Evolutionary conservation across 2,888 invertebrate species (phyloP).

Genomic region (Trichopoda pennipes): DNA sequence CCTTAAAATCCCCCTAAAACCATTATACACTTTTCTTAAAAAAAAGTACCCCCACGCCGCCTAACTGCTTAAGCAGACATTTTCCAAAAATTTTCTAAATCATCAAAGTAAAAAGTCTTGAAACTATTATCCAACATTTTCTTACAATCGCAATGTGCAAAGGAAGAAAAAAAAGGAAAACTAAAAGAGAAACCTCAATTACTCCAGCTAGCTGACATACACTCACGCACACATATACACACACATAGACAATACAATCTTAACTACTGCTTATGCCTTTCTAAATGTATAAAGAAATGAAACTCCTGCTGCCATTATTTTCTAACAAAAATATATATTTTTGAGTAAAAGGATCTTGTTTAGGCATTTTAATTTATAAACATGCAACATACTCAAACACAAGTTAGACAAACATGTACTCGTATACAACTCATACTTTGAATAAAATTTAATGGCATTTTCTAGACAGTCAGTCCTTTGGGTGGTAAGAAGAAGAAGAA

Average conservation of each 20-base stretch:
- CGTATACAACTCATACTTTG: slow-evolving; percentile 1
- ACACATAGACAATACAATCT: neutral
- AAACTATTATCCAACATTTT: slow-evolving; percentile 52
- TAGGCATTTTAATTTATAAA: slow-evolving; percentile 61
- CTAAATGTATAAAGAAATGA: neutral
- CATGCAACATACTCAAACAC: slow-evolving; percentile 28
- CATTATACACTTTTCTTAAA: neutral
- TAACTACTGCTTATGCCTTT: neutral
- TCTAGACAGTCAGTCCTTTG: neutral
- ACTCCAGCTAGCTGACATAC: slow-evolving; percentile 1
- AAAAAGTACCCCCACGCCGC: neutral
- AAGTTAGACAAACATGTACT: slow-evolving; percentile 22
- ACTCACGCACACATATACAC: slow-evolving; percentile 6
- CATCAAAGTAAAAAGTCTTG: slow-evolving; percentile 63
- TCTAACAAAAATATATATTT: slow-evolving; percentile 15
- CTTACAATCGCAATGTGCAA: slow-evolving; percentile 50
- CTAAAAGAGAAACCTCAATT: slow-evolving; percentile 37
- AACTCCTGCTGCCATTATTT: slow-evolving; percentile 6
- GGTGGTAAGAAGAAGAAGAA: no score
- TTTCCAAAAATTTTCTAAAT: slow-evolving; percentile 39
- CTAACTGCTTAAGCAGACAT: slow-evolving; percentile 1
- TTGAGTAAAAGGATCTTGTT: slow-evolving; percentile 52
- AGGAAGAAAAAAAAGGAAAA: slow-evolving; percentile 8
- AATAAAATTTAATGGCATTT: slow-evolving; percentile 15
- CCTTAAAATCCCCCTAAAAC: neutral